Conservation (phyloP, 2,888 invertebrate genomes). For the Galerucella nymphaeae region DNA sequence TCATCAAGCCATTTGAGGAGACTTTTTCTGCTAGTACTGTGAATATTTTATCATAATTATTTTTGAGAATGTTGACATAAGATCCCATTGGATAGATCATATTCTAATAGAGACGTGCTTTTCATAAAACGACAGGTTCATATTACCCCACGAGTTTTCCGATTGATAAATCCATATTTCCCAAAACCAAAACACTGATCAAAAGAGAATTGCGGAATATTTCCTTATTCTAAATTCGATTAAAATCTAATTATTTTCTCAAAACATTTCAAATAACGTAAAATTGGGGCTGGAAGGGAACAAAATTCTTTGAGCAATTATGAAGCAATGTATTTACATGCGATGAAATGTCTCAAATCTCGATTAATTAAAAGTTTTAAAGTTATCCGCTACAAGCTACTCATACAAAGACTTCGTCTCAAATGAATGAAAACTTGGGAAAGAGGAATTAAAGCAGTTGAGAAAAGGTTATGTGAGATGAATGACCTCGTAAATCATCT, state of each 20-base stretch:
- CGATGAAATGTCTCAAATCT: neutral
- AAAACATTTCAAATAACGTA: neutral
- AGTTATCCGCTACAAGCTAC: neutral
- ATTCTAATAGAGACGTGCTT: no score
- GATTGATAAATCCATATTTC: neutral
- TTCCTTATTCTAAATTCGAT: neutral
- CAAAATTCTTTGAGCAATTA: neutral
- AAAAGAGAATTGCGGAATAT: neutral
- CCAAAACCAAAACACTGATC: neutral
- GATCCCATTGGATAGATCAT: no score
- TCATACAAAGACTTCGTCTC: neutral
- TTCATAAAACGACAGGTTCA: neutral
- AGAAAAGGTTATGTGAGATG: neutral
- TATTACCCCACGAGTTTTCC: neutral
- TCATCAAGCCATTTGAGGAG: no score
- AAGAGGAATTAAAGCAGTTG: neutral
- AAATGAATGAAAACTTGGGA: neutral
- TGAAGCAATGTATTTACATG: slow-evolving; percentile 1
- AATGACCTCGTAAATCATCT: no score
- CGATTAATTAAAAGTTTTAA: neutral
- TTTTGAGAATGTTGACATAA: no score
- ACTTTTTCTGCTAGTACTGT: no score
- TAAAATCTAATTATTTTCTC: neutral
- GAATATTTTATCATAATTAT: no score
- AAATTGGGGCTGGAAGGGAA: neutral